Evolutionary conservation across 2,113 vertebrate species (phyloP).

Genomic region (Peucedramus taeniatus): DNA sequence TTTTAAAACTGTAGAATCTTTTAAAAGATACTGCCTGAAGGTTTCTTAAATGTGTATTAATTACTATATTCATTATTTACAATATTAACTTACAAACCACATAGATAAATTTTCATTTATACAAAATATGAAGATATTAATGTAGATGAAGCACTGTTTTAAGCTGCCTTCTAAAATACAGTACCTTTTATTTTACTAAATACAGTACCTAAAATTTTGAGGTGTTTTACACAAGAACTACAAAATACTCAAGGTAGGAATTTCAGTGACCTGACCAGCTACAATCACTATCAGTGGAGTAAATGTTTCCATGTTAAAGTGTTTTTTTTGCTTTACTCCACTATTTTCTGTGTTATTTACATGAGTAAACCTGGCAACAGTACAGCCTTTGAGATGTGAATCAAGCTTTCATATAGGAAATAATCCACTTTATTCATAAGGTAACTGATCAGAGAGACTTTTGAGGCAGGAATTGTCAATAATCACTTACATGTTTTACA

Average conservation of each 20-base stretch:
- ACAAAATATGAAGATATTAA: neutral
- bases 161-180: neutral
- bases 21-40: neutral
- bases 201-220: neutral
- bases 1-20: neutral
- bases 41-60: neutral
- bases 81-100: neutral
- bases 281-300: neutral
- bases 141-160: neutral
- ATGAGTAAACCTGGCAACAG: neutral
- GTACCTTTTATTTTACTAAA: neutral
- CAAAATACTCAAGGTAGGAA: neutral
- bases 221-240: neutral
- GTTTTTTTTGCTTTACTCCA: neutral
- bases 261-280: neutral
- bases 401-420: neutral
- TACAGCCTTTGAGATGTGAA: neutral
- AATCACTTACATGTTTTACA: conserved; percentile 93
- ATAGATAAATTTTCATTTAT: neutral
- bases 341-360: neutral
- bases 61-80: neutral
- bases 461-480: neutral
- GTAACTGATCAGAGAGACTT: neutral
- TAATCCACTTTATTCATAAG: neutral
- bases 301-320: neutral